These are phyloP conservation scores for Acleris laterana DNA, from an alignment of 2,888 invertebrate species.

Conservation along the genomic window DNA sequence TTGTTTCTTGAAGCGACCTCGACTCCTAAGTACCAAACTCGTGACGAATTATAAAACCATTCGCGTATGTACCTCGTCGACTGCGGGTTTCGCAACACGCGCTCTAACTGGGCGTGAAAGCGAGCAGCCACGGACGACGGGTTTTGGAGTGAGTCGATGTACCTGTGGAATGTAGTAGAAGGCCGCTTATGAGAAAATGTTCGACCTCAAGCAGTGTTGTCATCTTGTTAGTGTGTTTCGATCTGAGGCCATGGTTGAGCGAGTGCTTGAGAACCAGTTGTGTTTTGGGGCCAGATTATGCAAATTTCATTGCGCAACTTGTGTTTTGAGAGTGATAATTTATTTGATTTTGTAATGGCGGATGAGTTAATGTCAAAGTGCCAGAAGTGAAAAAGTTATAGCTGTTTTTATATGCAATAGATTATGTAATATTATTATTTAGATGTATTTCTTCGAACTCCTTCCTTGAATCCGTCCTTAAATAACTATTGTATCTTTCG, in stretches of 20 bases:
- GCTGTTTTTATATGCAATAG: slow-evolving; percentile 28
- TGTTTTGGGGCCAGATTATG: slow-evolving; percentile 39
- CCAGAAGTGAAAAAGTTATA: slow-evolving; percentile 29
- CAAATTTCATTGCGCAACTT: slow-evolving; percentile 47
- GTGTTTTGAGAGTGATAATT: slow-evolving; percentile 32
- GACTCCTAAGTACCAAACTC: slow-evolving; percentile 56
- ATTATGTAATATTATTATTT: slow-evolving; percentile 20
- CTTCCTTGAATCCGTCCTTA: slow-evolving; percentile 54
- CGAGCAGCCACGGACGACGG: slow-evolving; percentile 46
- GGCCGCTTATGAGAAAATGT: slow-evolving; percentile 68
- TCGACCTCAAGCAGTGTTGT: slow-evolving; percentile 61
- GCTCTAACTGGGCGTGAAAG: slow-evolving; percentile 48
- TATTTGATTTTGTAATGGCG: slow-evolving; percentile 27
- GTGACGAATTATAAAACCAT: slow-evolving; percentile 48
- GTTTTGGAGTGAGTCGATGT: slow-evolving; percentile 38
- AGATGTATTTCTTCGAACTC: slow-evolving; percentile 22
- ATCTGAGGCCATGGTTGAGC: slow-evolving; percentile 40
- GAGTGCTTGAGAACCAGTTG: slow-evolving; percentile 25
- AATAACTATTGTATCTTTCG: slow-evolving; percentile 53
- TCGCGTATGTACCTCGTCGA: slow-evolving; percentile 53
- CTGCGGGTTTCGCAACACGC: slow-evolving; percentile 46
- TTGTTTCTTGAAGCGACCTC: slow-evolving; percentile 58
- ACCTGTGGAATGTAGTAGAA: slow-evolving; percentile 45
- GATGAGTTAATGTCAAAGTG: slow-evolving; percentile 39
- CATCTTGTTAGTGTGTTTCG: slow-evolving; percentile 43